These are phyloP conservation scores for Epizoanthus stellaris DNA, from an alignment of 92 coral and sea anemone species.

Conservation along the genomic window DNA sequence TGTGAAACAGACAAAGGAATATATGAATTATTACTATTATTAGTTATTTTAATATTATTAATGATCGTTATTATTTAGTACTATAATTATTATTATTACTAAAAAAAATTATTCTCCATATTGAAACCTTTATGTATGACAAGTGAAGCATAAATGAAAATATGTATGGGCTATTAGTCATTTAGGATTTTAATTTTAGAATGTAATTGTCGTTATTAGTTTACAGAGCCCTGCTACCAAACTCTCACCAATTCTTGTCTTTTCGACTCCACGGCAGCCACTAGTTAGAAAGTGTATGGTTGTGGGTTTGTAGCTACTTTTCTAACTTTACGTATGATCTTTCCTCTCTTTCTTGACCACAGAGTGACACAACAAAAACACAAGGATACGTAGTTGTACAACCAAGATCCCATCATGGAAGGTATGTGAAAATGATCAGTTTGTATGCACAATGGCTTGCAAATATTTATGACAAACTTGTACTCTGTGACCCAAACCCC, in stretches of 20 bases:
- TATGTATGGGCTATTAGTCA: too few species aligned
- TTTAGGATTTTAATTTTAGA: too few species aligned
- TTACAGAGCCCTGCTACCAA: not conserved
- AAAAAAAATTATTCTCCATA: too few species aligned
- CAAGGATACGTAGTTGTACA: conserved; percentile 91
- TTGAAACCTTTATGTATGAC: too few species aligned
- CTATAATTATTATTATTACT: too few species aligned
- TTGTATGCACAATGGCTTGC: not conserved
- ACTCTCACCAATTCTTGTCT: not conserved
- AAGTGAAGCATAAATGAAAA: too few species aligned
- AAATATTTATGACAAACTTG: not conserved
- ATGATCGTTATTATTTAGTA: too few species aligned
- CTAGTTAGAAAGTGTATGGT: not conserved
- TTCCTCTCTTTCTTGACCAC: conserved; percentile 29
- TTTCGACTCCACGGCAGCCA: not conserved
- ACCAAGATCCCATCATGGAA: conserved; percentile 90
- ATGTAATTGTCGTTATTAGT: too few species aligned
- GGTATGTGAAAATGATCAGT: conserved; percentile 34
- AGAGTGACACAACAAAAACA: conserved; percentile 53
- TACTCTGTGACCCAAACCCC: too few species aligned
- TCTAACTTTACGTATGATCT: conserved; percentile 24
- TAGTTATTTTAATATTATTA: too few species aligned
- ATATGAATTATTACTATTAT: too few species aligned
- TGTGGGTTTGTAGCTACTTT: not conserved
- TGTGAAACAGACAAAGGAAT: too few species aligned